Conservation (phyloP, 2,113 vertebrate genomes). For the Cryptoleucopteryx plumbea region DNA sequence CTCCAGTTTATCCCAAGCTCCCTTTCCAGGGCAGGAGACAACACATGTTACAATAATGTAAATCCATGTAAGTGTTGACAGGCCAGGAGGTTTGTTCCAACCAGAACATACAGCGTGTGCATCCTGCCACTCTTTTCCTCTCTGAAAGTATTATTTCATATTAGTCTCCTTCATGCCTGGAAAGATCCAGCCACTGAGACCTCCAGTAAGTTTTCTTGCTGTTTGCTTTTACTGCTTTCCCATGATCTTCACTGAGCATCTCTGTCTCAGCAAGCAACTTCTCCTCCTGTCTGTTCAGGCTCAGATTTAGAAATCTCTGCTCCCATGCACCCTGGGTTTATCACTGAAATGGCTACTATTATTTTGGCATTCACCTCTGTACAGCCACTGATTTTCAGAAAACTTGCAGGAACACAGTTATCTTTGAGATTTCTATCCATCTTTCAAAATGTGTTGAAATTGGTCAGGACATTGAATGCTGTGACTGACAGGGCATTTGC, state of each 20-base stretch:
- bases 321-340: background rate
- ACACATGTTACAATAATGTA: background rate
- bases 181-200: background rate
- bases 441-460: background rate
- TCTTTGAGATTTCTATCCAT: background rate
- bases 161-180: background rate
- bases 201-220: background rate
- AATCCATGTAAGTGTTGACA: background rate
- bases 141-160: background rate
- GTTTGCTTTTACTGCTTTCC: background rate
- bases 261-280: background rate
- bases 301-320: background rate
- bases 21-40: background rate
- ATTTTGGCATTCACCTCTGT: background rate
- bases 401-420: background rate
- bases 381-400: background rate
- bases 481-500: background rate
- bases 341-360: background rate
- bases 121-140: background rate
- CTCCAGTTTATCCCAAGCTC: background rate
- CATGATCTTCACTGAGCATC: background rate
- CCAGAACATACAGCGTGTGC: background rate
- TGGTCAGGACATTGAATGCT: background rate
- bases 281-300: background rate
- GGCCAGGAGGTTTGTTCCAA: background rate